Percentiles rank a stretch among this genome's conserved stretches.
These are phyloP conservation scores for Tapirus terrestris DNA, from an alignment of 2,113 vertebrate genomes.

Conservation along the genomic window DNA sequence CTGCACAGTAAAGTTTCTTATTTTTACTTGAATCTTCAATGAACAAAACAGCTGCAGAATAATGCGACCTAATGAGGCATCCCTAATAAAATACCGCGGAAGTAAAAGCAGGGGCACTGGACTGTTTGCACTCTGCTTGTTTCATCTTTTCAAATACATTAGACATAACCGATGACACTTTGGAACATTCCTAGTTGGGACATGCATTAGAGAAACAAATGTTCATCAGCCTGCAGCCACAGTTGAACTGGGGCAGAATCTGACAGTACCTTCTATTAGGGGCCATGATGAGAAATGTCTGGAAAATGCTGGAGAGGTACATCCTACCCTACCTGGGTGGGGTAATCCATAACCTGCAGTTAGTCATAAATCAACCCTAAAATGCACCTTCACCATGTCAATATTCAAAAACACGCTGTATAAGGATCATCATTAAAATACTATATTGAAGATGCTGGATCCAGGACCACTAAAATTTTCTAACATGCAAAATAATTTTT, in stretches of 20 bases:
- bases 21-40: slow-evolving; percentile 83
- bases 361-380: slow-evolving; percentile 48
- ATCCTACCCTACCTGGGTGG: slow-evolving; percentile 24
- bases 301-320: background rate
- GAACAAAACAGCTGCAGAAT: slow-evolving; percentile 85
- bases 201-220: slow-evolving; percentile 54
- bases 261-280: background rate
- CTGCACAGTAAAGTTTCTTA: slow-evolving; percentile 76
- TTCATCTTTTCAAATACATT: slow-evolving; percentile 73
- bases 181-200: slow-evolving; percentile 66
- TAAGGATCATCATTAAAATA: background rate
- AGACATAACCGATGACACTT: slow-evolving; percentile 77
- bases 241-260: background rate
- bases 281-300: background rate
- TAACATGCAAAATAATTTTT: slow-evolving; percentile 28
- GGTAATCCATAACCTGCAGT: slow-evolving; percentile 49
- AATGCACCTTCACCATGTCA: background rate
- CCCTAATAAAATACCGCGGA: slow-evolving; percentile 84
- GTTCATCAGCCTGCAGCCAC: slow-evolving; percentile 31
- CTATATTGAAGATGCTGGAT: background rate
- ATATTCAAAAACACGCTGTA: background rate
- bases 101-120: slow-evolving; percentile 76
- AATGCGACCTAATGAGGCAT: slow-evolving; percentile 84
- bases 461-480: background rate
- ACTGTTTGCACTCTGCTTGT: slow-evolving; percentile 70